Evolutionary conservation across 2,113 vertebrate genomes (phyloP).

Genomic region (Geococcyx californianus): DNA sequence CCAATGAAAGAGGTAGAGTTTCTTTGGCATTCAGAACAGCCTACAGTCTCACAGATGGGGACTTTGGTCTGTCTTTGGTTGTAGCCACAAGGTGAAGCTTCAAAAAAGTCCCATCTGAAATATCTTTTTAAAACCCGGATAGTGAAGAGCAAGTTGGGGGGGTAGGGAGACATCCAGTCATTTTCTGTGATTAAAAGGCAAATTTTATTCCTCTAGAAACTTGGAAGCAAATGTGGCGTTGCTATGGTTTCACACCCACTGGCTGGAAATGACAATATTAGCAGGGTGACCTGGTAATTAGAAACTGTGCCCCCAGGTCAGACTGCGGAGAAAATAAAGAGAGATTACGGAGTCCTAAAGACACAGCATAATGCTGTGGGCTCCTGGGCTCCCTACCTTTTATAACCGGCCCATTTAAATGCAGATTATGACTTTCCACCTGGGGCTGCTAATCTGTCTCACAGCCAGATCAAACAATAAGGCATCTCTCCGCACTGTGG

Average conservation of each 20-base stretch:
- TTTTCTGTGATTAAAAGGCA: constrained; percentile 60
- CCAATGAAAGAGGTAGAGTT: fast-evolving
- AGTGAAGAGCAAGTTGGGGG: not conserved
- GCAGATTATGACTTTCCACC: constrained; percentile 68
- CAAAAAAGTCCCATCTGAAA: not conserved
- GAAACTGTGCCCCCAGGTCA: constrained; percentile 71
- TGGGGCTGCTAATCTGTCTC: constrained; percentile 67
- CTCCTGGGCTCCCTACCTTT: constrained; percentile 58
- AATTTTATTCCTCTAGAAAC: constrained; percentile 58
- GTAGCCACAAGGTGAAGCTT: not conserved
- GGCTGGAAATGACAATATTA: constrained; percentile 75
- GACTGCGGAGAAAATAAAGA: constrained; percentile 63
- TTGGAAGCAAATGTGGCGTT: constrained; percentile 37
- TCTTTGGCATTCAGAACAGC: not conserved
- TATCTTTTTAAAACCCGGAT: not conserved
- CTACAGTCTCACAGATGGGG: not conserved
- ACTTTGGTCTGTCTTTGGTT: not conserved
- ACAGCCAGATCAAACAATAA: constrained; percentile 57
- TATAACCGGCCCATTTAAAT: constrained; percentile 45
- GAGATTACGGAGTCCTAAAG: constrained; percentile 69
- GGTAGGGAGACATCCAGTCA: not conserved
- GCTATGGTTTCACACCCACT: constrained; percentile 47
- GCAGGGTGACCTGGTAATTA: constrained; percentile 65
- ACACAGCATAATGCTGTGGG: constrained; percentile 62
- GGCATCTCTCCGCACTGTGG: constrained; percentile 23